phyloP scores from a whole-genome alignment of 64 coral and sea anemone species.

The Stichodactyla helianthus region DNA sequence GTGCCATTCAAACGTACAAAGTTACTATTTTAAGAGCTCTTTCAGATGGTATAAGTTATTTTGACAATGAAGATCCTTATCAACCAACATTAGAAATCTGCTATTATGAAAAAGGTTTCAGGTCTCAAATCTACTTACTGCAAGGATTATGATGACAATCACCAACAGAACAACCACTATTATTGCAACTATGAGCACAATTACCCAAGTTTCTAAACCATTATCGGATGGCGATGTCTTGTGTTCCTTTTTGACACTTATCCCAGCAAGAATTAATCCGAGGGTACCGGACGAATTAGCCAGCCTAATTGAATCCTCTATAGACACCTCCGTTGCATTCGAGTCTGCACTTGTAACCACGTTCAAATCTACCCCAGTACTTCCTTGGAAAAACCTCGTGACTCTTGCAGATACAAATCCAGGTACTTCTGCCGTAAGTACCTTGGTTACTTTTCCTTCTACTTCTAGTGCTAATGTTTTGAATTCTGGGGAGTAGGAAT shows the following conservation, averaged over 20 bases:
- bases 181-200: constrained; percentile 20
- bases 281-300: constrained; percentile 3
- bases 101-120: too few species aligned
- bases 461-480: not conserved
- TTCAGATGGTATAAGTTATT: too few species aligned
- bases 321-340: not conserved
- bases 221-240: not conserved
- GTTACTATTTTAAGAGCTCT: too few species aligned
- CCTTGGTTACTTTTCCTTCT: not conserved
- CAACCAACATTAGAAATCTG: too few species aligned
- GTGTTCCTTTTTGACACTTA: not conserved
- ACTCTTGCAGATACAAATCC: not conserved
- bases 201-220: constrained; percentile 23
- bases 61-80: too few species aligned
- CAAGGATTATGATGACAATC: constrained; percentile 24
- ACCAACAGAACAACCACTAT: constrained; percentile 24
- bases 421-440: not conserved
- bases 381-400: not conserved
- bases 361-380: not conserved
- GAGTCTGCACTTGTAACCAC: not conserved
- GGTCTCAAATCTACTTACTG: constrained; percentile 17
- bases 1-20: too few species aligned
- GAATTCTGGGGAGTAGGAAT: not conserved
- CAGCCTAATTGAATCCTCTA: not conserved
- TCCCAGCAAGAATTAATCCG: not conserved